phyloP scores from a whole-genome alignment of 30 jellyfish, hydroid and myxozoan genomes.

The Nemopilema nomurai region DNA sequence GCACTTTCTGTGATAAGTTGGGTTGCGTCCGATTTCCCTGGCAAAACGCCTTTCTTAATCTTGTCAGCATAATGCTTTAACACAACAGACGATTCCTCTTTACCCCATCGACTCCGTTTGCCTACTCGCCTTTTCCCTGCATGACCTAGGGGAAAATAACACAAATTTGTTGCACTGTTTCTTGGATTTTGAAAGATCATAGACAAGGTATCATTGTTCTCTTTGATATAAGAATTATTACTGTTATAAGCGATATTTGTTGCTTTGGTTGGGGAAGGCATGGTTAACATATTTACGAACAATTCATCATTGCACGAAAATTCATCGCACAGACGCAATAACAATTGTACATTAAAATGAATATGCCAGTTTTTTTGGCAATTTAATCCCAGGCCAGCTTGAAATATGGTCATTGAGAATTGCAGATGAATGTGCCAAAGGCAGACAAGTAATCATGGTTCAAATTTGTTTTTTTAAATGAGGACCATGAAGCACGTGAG shows the following conservation, averaged over 20 bases:
- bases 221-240: neutral
- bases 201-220: neutral
- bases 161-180: neutral
- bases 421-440: constrained; percentile 29
- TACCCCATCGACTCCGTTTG: constrained; percentile 1
- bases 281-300: neutral
- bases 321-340: neutral
- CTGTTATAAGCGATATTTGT: neutral
- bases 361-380: neutral
- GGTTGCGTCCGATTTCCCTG: constrained; percentile 5
- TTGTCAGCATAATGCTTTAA: neutral
- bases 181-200: neutral
- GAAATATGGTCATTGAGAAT: constrained; percentile 16
- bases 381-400: constrained; percentile 3
- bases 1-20: neutral
- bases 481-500: constrained; percentile 24
- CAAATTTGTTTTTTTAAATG: constrained; percentile 14
- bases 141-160: neutral
- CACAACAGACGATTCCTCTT: constrained; percentile 7
- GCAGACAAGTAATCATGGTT: constrained; percentile 43
- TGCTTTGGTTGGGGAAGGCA: neutral
- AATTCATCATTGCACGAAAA: neutral
- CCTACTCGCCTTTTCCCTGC: neutral
- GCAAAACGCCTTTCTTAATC: neutral
- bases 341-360: neutral